Evolutionary conservation across 2,888 invertebrate genomes (phyloP), one percentile per base, ranked within the genome.

Genomic region (Hirtodrosophila duncani): DNA sequence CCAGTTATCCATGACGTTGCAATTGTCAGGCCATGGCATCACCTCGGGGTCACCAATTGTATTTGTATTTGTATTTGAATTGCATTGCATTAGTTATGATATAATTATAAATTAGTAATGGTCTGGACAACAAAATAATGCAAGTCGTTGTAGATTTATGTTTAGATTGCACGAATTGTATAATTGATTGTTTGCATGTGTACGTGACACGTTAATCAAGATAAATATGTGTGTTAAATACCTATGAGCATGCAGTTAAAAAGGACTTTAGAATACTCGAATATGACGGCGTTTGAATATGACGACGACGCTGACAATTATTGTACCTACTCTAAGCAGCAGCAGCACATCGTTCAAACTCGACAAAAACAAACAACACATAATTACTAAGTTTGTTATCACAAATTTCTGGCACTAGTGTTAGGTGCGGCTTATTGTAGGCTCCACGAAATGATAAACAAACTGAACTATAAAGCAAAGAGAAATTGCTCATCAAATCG

Each of bases 101-200:
- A 57, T 61, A 72, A 55, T 44, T 58, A 52, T 51, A 41, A 39
- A 45, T 45, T 59, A 52, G n/a, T n/a, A 45, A 50, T 55, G 46
- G 67, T 55, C 60, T 68, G 60, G 60, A 74, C 64, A 70, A 78
- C 65, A n/a, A n/a, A n/a, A n/a, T n/a, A n/a, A n/a, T n/a, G n/a
- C n/a, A n/a, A 8, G 9, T 24, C 24, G 4, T 14, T 11, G 29
- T n/a, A 26, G 7, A 17, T 16, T 29, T 18, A 27, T n/a, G n/a
- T n/a, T 39, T 20, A 18, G 29, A 26, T 30, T 9, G 27, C 10
- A 38, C 31, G 5, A 38, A 31, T 43, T 39, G 46, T 27, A 18
- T 33, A 16, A 27, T 38, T 27, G 29, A 30, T 44, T 50, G 55
- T 27, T 44, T 24, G 29, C 23, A 37, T 24, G 13, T 29, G 26